Percentiles rank a stretch among this genome's conserved stretches.
phyloP scores from a whole-genome alignment of 2,797 vertebrate genomes.

The Chaenodraco wilsoni region DNA sequence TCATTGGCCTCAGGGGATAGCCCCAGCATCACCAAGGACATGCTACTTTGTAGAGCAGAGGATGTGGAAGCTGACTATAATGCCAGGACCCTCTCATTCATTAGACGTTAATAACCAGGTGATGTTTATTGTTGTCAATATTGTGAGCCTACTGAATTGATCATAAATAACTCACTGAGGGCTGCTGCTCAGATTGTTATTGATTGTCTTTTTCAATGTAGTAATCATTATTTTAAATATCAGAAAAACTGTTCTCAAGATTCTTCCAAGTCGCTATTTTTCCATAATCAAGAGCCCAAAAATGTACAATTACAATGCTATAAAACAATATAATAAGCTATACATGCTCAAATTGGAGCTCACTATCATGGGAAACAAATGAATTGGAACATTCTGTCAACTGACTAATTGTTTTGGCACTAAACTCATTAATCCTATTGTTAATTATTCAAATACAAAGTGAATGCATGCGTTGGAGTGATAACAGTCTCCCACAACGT shows the following conservation, averaged over 20 bases:
- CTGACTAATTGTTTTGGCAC: neutral
- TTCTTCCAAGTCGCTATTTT: neutral
- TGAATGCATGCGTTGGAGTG: neutral
- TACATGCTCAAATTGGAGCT: neutral
- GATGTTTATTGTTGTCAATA: neutral
- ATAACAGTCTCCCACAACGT: neutral
- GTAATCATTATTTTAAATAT: neutral
- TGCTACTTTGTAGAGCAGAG: conserved; percentile 18
- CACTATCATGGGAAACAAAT: neutral
- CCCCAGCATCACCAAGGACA: conserved; percentile 27
- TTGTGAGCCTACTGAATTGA: neutral
- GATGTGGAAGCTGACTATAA: conserved; percentile 12
- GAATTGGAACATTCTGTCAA: neutral
- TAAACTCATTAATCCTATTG: neutral
- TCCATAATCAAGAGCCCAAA: neutral
- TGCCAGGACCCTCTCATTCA: neutral
- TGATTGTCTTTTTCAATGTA: neutral
- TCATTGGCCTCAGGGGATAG: conserved; percentile 44
- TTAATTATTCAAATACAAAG: neutral
- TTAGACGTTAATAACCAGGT: neutral
- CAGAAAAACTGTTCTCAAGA: neutral
- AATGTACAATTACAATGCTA: neutral
- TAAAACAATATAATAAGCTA: neutral
- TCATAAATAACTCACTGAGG: neutral
- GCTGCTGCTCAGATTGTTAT: neutral